Percentiles rank a stretch among this genome's conserved stretches.
Evolutionary conservation across 1,140 invertebrate species (phyloP).

Genomic region (Riptortus pedestris): DNA sequence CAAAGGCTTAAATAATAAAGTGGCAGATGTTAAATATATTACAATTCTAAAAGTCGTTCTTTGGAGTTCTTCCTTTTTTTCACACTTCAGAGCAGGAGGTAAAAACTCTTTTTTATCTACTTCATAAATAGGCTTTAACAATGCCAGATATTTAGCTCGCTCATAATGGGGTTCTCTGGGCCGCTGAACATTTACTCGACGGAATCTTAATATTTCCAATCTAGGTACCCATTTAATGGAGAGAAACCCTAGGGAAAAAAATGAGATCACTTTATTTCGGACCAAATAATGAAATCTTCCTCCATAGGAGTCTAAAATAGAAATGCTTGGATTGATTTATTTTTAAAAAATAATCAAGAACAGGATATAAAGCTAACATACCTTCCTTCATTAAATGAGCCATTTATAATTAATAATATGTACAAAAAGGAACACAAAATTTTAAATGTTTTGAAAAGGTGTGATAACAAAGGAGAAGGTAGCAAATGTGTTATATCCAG

Average conservation of each 20-base stretch:
- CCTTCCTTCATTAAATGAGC: too few species aligned
- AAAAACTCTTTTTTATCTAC: background rate
- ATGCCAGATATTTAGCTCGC: constrained; percentile 47
- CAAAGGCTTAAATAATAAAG: too few species aligned
- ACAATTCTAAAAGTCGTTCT: background rate
- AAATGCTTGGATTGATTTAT: too few species aligned
- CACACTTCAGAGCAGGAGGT: constrained; percentile 18
- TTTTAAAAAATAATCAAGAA: too few species aligned
- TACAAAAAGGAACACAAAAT: background rate
- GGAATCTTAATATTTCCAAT: constrained; percentile 33
- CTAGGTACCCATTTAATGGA: constrained; percentile 43
- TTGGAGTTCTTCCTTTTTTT: background rate
- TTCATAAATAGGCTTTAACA: constrained; percentile 48
- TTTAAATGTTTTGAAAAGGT: too few species aligned
- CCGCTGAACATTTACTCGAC: constrained; percentile 53
- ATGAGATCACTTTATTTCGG: too few species aligned
- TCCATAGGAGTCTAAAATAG: too few species aligned
- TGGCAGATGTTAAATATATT: constrained; percentile 2
- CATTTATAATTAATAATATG: background rate
- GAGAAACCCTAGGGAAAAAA: constrained; percentile 8
- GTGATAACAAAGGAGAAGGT: too few species aligned
- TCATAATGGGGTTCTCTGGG: constrained; percentile 54
- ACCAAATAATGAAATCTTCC: too few species aligned
- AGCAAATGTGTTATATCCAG: too few species aligned
- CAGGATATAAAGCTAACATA: too few species aligned